phyloP scores from a whole-genome alignment of 2,113 vertebrate species.

The Ceyx melanurus region DNA sequence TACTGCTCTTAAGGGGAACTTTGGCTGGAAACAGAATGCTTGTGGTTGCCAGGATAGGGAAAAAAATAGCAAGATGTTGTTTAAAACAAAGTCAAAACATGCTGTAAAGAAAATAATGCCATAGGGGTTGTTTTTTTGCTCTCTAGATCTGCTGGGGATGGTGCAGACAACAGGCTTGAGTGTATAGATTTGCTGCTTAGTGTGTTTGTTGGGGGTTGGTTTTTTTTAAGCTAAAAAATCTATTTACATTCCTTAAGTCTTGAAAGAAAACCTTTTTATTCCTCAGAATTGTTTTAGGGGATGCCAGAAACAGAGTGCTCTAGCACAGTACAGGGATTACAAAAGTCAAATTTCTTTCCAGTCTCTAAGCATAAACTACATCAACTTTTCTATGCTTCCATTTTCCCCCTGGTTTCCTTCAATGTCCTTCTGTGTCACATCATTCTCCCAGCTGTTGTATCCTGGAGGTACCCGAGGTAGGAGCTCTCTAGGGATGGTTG shows the following conservation, averaged over 20 bases:
- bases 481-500: not conserved
- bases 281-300: not conserved
- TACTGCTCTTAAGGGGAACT: not conserved
- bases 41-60: not conserved
- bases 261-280: not conserved
- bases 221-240: slow-evolving; percentile 38
- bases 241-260: slow-evolving; percentile 7
- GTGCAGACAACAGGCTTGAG: not conserved
- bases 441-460: not conserved
- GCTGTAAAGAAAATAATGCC: not conserved
- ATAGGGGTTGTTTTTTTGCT: not conserved
- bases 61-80: not conserved
- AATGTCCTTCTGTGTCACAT: not conserved
- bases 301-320: not conserved
- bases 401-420: slow-evolving; percentile 3
- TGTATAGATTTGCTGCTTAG: slow-evolving; percentile 16
- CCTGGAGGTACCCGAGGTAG: not conserved
- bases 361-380: not conserved
- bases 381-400: not conserved
- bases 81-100: slow-evolving; percentile 6
- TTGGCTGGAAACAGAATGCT: not conserved
- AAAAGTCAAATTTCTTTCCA: not conserved
- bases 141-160: not conserved
- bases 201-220: not conserved
- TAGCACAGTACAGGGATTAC: not conserved